phyloP scores from a whole-genome alignment of 2,888 invertebrate genomes.

The Caenorhabditis japonica region DNA sequence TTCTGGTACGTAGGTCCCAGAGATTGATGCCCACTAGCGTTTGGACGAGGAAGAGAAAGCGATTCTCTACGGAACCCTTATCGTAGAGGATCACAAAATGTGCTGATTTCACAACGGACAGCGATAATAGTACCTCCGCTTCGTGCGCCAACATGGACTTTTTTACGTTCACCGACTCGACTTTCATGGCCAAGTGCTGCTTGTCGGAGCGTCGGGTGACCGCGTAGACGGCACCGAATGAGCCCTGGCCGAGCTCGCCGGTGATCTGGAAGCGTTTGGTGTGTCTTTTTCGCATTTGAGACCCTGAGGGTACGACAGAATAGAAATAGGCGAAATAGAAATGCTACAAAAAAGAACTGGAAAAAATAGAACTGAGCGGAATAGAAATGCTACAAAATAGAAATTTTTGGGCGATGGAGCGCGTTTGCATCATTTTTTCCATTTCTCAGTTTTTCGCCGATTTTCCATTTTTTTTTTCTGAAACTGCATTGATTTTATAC shows the following conservation, averaged over 20 bases:
- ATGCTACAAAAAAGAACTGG: too few species aligned
- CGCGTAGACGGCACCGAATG: conserved; percentile 66
- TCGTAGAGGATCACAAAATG: conserved; percentile 67
- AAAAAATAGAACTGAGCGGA: too few species aligned
- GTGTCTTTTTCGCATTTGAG: too few species aligned
- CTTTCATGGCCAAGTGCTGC: conserved; percentile 63
- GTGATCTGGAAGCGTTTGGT: conserved; percentile 42
- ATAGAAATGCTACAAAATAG: too few species aligned
- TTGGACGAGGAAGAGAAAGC: conserved; percentile 66
- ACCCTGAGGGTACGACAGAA: too few species aligned
- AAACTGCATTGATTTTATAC: too few species aligned
- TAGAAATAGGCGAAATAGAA: too few species aligned
- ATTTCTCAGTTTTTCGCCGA: too few species aligned
- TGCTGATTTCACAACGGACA: conserved; percentile 54
- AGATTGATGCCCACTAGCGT: conserved; percentile 67
- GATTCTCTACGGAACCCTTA: conserved; percentile 51
- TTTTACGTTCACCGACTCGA: conserved; percentile 58
- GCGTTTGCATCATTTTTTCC: too few species aligned
- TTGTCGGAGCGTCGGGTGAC: conserved; percentile 50
- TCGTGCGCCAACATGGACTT: conserved; percentile 54
- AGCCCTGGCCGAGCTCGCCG: conserved; percentile 63
- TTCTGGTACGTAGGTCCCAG: conserved; percentile 66
- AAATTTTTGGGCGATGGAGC: too few species aligned
- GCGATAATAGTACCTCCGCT: conserved; percentile 57
- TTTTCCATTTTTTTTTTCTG: too few species aligned